Conservation (phyloP, 2,888 invertebrate genomes). For the Lumbricus terrestris region DNA sequence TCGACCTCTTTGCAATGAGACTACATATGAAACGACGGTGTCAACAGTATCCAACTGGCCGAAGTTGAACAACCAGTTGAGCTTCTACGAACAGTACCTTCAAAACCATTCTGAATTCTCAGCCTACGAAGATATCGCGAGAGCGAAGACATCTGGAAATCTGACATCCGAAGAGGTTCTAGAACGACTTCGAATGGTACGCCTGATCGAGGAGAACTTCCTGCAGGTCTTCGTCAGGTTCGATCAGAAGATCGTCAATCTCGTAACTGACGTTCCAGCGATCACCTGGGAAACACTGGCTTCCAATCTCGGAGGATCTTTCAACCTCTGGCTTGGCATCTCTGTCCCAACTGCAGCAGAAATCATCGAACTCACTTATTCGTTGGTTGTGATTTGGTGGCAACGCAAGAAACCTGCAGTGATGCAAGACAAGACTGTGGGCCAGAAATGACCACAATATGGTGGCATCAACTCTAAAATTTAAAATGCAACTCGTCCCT, state of each 20-base stretch:
- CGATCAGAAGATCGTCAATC: neutral
- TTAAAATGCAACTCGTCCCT: too few species aligned
- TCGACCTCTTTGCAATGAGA: neutral
- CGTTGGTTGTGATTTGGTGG: neutral
- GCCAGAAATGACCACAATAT: too few species aligned
- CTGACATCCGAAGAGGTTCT: neutral
- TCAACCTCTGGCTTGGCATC: conserved; percentile 19
- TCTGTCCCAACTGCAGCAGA: neutral
- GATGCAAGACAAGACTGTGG: neutral
- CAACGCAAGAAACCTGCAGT: neutral
- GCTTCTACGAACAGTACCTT: conserved; percentile 19
- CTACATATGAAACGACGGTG: neutral
- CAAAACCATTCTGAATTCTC: neutral
- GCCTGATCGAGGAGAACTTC: neutral
- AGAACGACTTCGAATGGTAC: neutral
- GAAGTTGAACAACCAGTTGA: neutral
- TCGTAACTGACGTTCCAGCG: neutral
- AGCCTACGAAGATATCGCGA: neutral
- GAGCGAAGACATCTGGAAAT: neutral
- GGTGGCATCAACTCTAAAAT: too few species aligned
- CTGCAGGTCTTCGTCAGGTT: neutral
- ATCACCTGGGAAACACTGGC: conserved; percentile 18
- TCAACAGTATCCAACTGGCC: conserved; percentile 9
- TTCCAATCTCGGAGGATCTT: conserved; percentile 12
- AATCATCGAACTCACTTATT: neutral